Evolutionary conservation across 2,797 vertebrate species (phyloP).

Genomic region (Leptodactylus fallax): DNA sequence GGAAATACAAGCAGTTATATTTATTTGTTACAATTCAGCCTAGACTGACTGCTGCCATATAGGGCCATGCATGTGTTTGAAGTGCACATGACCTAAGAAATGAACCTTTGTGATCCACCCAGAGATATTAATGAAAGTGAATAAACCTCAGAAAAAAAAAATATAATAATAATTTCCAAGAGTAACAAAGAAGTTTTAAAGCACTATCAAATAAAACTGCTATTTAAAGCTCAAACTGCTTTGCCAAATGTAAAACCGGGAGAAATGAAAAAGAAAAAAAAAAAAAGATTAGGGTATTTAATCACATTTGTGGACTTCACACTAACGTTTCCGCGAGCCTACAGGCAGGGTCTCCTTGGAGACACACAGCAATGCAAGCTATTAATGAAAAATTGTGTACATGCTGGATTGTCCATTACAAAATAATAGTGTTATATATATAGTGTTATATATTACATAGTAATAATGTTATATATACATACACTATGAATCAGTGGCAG

Average conservation of each 20-base stretch:
- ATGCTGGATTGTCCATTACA: not conserved
- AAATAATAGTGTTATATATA: not conserved
- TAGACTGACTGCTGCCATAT: too few species aligned
- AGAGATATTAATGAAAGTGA: too few species aligned
- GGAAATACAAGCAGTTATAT: too few species aligned
- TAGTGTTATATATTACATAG: too few species aligned
- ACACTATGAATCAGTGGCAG: too few species aligned
- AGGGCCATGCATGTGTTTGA: too few species aligned
- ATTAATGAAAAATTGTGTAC: not conserved
- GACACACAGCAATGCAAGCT: not conserved
- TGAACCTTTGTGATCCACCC: too few species aligned
- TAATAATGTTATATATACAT: not conserved
- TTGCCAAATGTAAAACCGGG: not conserved
- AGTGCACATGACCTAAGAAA: too few species aligned
- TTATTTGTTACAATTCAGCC: too few species aligned
- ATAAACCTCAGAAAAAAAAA: not conserved
- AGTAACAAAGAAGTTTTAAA: not conserved
- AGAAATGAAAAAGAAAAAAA: not conserved
- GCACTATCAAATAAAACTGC: not conserved
- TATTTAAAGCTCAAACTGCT: not conserved
- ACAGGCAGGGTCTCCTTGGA: not conserved
- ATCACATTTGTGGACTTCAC: slow-evolving; percentile 27
- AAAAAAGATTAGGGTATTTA: slow-evolving; percentile 25
- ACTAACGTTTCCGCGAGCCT: not conserved
- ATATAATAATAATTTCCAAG: not conserved